Evolutionary conservation across 1,140 invertebrate species (phyloP).

Genomic region (Heliconius congener): DNA sequence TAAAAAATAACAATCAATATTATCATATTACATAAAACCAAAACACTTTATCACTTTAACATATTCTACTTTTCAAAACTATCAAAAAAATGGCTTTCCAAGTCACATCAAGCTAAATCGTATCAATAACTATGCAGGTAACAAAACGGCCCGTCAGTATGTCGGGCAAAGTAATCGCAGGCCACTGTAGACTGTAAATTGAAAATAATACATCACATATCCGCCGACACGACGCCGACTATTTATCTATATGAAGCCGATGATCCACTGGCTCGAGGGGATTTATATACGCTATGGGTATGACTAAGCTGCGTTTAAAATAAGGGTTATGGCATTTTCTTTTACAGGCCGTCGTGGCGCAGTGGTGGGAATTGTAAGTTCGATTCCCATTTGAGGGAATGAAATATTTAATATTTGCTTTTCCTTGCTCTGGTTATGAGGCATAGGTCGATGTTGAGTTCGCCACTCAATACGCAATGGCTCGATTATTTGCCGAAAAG

Average conservation of each 20-base stretch:
- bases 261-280: neutral
- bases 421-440: too few species aligned
- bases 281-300: neutral
- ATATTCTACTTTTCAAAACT: neutral
- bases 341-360: too few species aligned
- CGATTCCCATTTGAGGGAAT: too few species aligned
- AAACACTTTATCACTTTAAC: neutral
- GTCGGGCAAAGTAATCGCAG: neutral
- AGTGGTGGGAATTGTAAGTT: too few species aligned
- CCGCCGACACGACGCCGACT: neutral
- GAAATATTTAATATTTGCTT: neutral
- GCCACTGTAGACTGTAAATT: constrained; percentile 10
- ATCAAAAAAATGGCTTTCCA: neutral
- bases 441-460: too few species aligned
- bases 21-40: neutral
- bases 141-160: neutral
- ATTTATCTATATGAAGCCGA: constrained; percentile 10
- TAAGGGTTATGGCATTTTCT: neutral
- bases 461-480: too few species aligned
- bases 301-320: neutral
- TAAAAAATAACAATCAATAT: neutral
- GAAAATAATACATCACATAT: constrained; percentile 14
- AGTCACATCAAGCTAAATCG: neutral
- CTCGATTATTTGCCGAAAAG: too few species aligned
- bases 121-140: constrained; percentile 10